These are phyloP conservation scores for Piscicola geometra DNA, from an alignment of 2,888 invertebrate species.

Conservation along the genomic window DNA sequence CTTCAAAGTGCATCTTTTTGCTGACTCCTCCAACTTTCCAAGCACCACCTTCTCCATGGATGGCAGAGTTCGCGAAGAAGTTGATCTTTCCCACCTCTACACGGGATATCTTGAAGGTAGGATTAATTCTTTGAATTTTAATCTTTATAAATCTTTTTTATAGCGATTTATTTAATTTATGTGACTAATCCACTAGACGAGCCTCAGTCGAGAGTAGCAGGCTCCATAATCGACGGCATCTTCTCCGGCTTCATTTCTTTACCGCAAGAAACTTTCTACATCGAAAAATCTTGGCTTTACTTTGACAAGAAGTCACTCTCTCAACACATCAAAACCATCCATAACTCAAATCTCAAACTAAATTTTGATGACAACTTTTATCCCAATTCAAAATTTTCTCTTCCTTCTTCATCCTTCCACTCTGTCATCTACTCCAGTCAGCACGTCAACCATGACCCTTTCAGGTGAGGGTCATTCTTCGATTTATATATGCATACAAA, in stretches of 20 bases:
- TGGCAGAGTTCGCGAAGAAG: not conserved
- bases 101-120: conserved; percentile 25
- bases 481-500: too few relatives aligned
- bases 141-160: too few relatives aligned
- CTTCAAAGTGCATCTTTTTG: conserved; percentile 2
- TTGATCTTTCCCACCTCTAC: conserved; percentile 23
- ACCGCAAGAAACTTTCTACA: conserved; percentile 16
- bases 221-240: conserved; percentile 28
- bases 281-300: conserved; percentile 20
- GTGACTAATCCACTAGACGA: not conserved
- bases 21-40: conserved; percentile 1
- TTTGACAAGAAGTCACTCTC: not conserved
- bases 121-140: too few relatives aligned
- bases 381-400: too few relatives aligned
- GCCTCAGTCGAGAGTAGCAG: not conserved
- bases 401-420: conserved; percentile 67
- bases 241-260: conserved; percentile 23
- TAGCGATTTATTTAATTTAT: too few relatives aligned
- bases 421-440: conserved; percentile 88
- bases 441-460: conserved; percentile 62
- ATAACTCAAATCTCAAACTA: too few relatives aligned
- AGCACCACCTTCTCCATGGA: not conserved
- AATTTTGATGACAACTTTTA: conserved; percentile 78
- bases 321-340: not conserved
- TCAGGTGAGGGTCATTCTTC: not conserved